These are phyloP conservation scores for Chrysoperla carnea DNA, from an alignment of 1,140 invertebrate genomes.

Conservation along the genomic window DNA sequence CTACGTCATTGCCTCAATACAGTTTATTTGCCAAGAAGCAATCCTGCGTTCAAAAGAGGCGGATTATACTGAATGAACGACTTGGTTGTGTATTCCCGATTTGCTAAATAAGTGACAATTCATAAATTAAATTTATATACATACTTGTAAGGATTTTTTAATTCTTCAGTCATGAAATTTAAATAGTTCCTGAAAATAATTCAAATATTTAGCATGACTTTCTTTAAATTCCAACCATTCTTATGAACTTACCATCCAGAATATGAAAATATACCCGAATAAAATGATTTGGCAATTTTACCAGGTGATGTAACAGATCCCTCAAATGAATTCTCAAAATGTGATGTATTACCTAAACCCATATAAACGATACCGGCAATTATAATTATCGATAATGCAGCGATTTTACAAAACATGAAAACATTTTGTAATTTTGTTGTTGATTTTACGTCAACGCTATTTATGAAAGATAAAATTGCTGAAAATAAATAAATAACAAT, in stretches of 20 bases:
- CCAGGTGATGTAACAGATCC: slow-evolving; percentile 62
- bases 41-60: too few species aligned
- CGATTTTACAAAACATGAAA: slow-evolving; percentile 80
- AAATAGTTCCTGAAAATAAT: slow-evolving; percentile 61
- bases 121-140: slow-evolving; percentile 6
- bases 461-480: slow-evolving; percentile 72
- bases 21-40: too few species aligned
- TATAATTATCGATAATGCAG: slow-evolving; percentile 66
- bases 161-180: slow-evolving; percentile 95
- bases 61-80: too few species aligned
- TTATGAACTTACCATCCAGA: slow-evolving; percentile 63
- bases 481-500: slow-evolving; percentile 10
- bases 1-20: too few species aligned
- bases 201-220: slow-evolving; percentile 3
- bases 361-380: slow-evolving; percentile 62
- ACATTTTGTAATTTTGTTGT: slow-evolving; percentile 78
- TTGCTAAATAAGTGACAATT: neutral
- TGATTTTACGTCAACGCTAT: slow-evolving; percentile 73
- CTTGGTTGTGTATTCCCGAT: too few species aligned
- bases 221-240: slow-evolving; percentile 1
- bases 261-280: slow-evolving; percentile 92
- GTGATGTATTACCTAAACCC: slow-evolving; percentile 35
- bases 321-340: slow-evolving; percentile 66
- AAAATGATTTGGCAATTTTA: slow-evolving; percentile 78
- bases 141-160: slow-evolving; percentile 80